Percentiles rank a stretch among this genome's conserved stretches.
Evolutionary conservation across 2,113 vertebrate species (phyloP).

Genomic region (Syrrhaptes paradoxus): DNA sequence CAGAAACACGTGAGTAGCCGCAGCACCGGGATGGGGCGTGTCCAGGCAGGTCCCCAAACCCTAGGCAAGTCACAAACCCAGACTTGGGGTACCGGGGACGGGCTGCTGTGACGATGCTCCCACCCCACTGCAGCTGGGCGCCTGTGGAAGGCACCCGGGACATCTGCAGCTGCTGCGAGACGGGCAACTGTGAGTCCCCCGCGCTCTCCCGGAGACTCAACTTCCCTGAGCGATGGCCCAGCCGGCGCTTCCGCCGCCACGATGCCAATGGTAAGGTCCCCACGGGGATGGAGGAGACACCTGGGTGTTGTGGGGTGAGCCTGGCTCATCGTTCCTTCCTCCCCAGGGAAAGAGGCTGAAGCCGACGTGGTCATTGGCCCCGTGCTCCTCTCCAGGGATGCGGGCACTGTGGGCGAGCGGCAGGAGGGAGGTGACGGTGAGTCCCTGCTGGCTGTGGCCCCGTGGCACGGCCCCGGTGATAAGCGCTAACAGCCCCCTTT

Average conservation of each 20-base stretch:
- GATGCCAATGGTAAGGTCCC: neutral
- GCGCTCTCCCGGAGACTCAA: neutral
- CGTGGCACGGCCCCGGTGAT: accelerated
- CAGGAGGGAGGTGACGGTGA: neutral
- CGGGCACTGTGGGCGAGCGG: accelerated
- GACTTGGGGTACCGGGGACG: accelerated
- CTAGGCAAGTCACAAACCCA: accelerated
- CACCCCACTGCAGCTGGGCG: neutral
- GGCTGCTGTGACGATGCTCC: accelerated
- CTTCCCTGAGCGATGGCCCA: neutral
- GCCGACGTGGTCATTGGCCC: slow-evolving; percentile 25
- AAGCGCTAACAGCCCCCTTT: neutral
- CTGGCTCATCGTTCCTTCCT: accelerated
- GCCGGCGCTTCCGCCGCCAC: slow-evolving; percentile 20
- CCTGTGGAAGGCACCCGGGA: slow-evolving; percentile 31
- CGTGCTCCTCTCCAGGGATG: neutral
- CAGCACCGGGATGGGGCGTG: accelerated
- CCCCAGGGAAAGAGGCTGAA: neutral
- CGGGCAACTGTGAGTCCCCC: neutral
- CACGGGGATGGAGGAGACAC: accelerated
- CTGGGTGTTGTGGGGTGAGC: accelerated
- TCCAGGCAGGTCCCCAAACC: neutral
- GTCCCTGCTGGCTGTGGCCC: accelerated
- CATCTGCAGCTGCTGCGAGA: slow-evolving; percentile 57
- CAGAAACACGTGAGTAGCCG: slow-evolving; percentile 20